A percentile compares a stretch with the other conserved stretches of the same genome.
Conservation (phyloP, 1,140 invertebrate species). For the Aradophagus sp. region DNA sequence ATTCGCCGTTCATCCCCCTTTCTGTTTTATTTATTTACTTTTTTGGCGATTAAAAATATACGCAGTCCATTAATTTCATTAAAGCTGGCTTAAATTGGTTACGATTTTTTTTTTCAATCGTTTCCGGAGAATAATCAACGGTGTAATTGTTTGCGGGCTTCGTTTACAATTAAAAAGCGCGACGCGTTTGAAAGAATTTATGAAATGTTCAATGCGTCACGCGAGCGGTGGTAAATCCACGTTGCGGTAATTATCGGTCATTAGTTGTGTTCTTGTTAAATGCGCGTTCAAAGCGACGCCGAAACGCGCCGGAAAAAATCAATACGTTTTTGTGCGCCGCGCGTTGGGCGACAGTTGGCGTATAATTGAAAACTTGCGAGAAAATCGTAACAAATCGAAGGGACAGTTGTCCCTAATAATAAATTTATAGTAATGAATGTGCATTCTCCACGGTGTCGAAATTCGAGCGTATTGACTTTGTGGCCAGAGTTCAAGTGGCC, state of each 20-base stretch:
- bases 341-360: conserved; percentile 37
- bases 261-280: no score
- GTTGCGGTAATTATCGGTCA: no score
- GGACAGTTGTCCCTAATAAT: conserved; percentile 47
- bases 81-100: conserved; percentile 65
- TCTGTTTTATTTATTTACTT: conserved; percentile 39
- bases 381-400: conserved; percentile 46
- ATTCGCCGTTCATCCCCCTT: conserved; percentile 33
- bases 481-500: conserved; percentile 32
- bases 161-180: no score
- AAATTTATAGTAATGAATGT: conserved; percentile 49
- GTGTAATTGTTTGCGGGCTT: background rate
- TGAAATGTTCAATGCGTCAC: no score
- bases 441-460: conserved; percentile 33
- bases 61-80: conserved; percentile 18
- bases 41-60: no score
- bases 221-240: no score
- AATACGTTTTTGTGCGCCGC: conserved; percentile 10
- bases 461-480: no score
- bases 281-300: no score
- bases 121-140: background rate
- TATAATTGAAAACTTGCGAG: conserved; percentile 48
- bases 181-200: no score
- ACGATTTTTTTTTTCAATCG: conserved; percentile 26
- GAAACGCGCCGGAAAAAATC: conserved; percentile 12